These are phyloP conservation scores for Leptinotarsa juncta DNA, from an alignment of 2,888 invertebrate genomes.

Conservation along the genomic window DNA sequence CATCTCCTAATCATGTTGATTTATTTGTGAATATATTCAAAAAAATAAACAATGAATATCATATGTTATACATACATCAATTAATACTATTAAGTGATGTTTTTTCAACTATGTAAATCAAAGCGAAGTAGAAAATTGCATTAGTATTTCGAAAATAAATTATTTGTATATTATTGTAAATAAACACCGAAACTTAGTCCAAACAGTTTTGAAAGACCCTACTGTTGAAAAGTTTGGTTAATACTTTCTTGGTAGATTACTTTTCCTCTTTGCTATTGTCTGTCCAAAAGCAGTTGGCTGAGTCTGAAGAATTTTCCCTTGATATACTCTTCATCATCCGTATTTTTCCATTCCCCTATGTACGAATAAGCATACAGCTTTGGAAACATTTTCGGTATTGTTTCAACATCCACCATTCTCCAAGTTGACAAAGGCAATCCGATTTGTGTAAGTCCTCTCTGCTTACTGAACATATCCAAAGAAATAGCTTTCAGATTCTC, in stretches of 20 bases:
- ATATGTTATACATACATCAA: too few species aligned
- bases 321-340: background rate
- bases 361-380: conserved; percentile 30
- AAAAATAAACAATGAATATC: too few species aligned
- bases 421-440: conserved; percentile 35
- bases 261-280: background rate
- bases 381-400: conserved; percentile 27
- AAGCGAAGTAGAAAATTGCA: too few species aligned
- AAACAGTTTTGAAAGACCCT: background rate
- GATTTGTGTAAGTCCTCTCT: conserved; percentile 27
- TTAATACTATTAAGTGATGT: too few species aligned
- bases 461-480: conserved; percentile 27
- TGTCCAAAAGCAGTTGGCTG: conserved; percentile 1
- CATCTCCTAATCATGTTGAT: too few species aligned
- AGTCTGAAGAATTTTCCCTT: background rate
- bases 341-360: conserved; percentile 16
- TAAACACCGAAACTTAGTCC: too few species aligned
- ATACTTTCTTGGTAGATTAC: background rate
- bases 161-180: background rate
- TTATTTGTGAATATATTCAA: too few species aligned
- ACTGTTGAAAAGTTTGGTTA: background rate
- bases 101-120: too few species aligned
- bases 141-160: background rate
- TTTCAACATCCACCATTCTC: conserved; percentile 26
- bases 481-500: conserved; percentile 24